These are phyloP conservation scores for Chymomyza amoena DNA, from an alignment of 2,888 invertebrate genomes.

Conservation along the genomic window DNA sequence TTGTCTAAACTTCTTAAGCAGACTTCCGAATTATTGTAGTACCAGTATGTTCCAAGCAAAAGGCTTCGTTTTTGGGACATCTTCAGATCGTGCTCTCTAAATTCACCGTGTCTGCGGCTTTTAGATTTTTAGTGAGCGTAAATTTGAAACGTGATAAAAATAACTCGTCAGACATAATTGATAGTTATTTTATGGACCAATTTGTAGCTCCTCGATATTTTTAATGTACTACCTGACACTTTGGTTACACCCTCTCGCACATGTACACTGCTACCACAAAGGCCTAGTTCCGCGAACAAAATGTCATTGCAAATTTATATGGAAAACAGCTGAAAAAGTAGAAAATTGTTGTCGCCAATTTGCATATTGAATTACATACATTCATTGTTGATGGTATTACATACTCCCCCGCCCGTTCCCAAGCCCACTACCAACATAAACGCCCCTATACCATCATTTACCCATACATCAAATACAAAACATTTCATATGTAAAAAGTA, in stretches of 20 bases:
- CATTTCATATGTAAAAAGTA: neutral
- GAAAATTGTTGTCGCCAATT: slow-evolving; percentile 61
- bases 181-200: neutral
- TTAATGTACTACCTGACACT: slow-evolving; percentile 15
- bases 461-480: neutral
- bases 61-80: no score
- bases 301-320: slow-evolving; percentile 24
- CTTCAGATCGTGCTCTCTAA: no score
- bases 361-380: slow-evolving; percentile 73
- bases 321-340: slow-evolving; percentile 49
- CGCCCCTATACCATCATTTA: neutral
- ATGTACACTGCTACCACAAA: neutral
- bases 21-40: no score
- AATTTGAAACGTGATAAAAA: no score
- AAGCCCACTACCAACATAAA: neutral
- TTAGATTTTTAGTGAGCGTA: no score
- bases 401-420: neutral
- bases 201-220: slow-evolving; percentile 4
- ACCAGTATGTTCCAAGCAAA: no score
- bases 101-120: no score
- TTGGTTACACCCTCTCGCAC: neutral
- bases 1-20: no score
- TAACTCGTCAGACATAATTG: neutral
- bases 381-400: slow-evolving; percentile 61
- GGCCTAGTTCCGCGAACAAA: neutral